phyloP scores from a whole-genome alignment of 2,113 vertebrate genomes.

The Verasper variegatus region DNA sequence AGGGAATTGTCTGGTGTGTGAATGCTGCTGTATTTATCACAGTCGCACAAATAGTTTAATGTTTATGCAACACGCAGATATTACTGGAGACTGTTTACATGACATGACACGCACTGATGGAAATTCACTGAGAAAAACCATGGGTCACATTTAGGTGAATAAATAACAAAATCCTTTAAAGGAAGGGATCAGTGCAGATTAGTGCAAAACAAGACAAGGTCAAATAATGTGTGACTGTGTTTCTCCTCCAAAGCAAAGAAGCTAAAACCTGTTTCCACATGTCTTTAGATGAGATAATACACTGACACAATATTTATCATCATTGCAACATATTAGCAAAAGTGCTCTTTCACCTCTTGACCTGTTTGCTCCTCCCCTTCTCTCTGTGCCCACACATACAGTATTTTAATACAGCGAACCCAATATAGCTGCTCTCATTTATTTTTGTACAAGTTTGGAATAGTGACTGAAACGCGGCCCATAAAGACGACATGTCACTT shows the following conservation, averaged over 20 bases:
- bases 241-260: no score
- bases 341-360: background rate
- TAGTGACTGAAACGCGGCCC: background rate
- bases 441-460: background rate
- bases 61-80: background rate
- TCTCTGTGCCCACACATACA: background rate
- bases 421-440: background rate
- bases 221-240: no score
- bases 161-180: background rate
- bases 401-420: background rate
- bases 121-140: background rate
- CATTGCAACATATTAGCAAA: background rate
- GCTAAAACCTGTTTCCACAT: no score
- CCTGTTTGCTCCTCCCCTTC: background rate
- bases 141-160: no score
- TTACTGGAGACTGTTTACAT: background rate
- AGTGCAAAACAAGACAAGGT: no score
- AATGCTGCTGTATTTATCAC: background rate
- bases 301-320: background rate
- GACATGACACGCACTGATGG: background rate
- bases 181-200: no score
- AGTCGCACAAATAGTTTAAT: background rate
- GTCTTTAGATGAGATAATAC: background rate
- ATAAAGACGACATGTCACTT: background rate
- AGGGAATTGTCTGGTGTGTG: background rate